Conservation (phyloP, 1,140 invertebrate species). For the Homarus americanus region DNA sequence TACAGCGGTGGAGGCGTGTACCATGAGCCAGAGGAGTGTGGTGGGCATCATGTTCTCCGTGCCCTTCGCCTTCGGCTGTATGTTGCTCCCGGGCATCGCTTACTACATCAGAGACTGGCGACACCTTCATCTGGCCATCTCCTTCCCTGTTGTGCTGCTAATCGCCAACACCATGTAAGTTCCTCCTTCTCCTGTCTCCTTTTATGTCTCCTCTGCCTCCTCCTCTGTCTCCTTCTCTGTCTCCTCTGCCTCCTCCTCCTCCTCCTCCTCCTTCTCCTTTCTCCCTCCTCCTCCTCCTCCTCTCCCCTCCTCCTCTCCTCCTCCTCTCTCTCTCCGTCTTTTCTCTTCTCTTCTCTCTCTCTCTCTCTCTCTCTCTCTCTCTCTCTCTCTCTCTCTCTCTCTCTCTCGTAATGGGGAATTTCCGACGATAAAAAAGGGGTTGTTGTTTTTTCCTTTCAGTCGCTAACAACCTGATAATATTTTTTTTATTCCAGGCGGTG, state of each 20-base stretch:
- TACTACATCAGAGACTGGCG: conserved; percentile 89
- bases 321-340: conserved; percentile 78
- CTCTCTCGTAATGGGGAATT: no score
- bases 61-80: conserved; percentile 68
- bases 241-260: no score
- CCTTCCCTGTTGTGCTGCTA: conserved; percentile 84
- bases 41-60: conserved; percentile 76
- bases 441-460: no score
- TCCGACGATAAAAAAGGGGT: no score
- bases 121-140: conserved; percentile 85
- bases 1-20: conserved; percentile 66
- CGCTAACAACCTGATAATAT: no score
- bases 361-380: conserved; percentile 82
- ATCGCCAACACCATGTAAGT: conserved; percentile 69
- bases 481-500: no score
- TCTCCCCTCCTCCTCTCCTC: not conserved
- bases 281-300: not conserved
- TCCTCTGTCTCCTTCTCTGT: not conserved
- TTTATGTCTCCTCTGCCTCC: no score
- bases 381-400: conserved; percentile 43
- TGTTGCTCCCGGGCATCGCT: conserved; percentile 79
- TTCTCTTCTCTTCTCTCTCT: conserved; percentile 86
- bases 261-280: not conserved
- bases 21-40: conserved; percentile 44
- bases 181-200: not conserved